These are phyloP conservation scores for Callyntrura sp. DNA, from an alignment of 2,888 invertebrate genomes.

Conservation along the genomic window DNA sequence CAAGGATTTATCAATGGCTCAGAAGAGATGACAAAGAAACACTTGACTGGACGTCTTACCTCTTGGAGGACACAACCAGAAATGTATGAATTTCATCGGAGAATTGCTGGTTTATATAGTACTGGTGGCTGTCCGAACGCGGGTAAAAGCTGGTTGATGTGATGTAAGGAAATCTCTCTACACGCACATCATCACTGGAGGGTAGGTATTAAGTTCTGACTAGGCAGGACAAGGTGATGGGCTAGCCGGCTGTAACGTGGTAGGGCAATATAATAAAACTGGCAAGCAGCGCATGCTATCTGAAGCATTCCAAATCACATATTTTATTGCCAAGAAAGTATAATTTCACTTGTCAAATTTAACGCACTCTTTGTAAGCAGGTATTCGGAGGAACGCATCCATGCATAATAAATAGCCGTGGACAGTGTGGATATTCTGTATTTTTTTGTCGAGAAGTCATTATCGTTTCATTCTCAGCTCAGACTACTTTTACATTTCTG, in stretches of 20 bases:
- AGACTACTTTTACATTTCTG: neutral
- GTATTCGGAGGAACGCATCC: neutral
- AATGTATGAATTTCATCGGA: conserved; percentile 1
- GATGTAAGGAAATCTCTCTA: neutral
- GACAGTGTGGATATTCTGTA: neutral
- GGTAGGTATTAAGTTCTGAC: neutral
- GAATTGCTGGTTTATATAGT: neutral
- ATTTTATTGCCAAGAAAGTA: conserved; percentile 22
- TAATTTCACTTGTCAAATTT: conserved; percentile 7
- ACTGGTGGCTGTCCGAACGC: neutral
- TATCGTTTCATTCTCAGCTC: neutral
- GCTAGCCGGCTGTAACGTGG: neutral
- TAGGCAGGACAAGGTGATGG: neutral
- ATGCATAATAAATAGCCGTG: neutral
- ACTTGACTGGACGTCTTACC: conserved; percentile 11
- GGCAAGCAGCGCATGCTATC: neutral
- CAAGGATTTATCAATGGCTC: neutral
- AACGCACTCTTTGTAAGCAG: neutral
- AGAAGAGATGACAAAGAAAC: neutral
- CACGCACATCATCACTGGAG: too few species aligned
- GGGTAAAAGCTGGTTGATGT: conserved; percentile 2
- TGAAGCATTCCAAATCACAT: conserved; percentile 1
- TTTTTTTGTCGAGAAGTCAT: conserved; percentile 5
- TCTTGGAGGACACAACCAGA: neutral
- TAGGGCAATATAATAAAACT: neutral